Evolutionary conservation across 2,797 vertebrate species (phyloP).

Genomic region (Melanotaenia trifasciata): DNA sequence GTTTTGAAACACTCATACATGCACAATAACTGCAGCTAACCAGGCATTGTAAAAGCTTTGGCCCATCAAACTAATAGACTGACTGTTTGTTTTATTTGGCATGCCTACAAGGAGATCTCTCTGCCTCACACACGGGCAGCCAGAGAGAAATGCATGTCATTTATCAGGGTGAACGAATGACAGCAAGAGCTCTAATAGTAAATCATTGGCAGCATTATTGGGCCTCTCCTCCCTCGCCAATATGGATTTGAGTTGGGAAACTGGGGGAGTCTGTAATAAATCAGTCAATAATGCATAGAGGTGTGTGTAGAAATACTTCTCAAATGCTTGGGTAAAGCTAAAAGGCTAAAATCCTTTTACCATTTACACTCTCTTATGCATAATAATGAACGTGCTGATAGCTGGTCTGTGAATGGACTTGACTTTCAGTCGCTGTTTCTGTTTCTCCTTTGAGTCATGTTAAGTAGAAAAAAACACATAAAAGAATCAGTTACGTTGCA

Average conservation of each 20-base stretch:
- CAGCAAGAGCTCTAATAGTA: constrained; percentile 71
- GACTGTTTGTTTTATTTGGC: constrained; percentile 57
- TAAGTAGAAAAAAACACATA: background rate
- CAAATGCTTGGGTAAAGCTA: constrained; percentile 7
- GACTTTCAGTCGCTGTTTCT: constrained; percentile 8
- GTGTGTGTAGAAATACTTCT: constrained; percentile 35
- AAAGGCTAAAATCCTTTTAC: constrained; percentile 20
- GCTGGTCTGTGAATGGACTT: constrained; percentile 20
- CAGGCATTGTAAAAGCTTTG: constrained; percentile 15
- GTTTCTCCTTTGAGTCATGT: background rate
- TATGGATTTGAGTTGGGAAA: constrained; percentile 73
- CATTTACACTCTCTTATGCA: constrained; percentile 23
- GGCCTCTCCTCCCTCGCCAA: constrained; percentile 57
- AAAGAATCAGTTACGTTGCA: background rate
- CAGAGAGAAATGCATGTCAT: constrained; percentile 56
- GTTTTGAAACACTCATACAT: constrained; percentile 27
- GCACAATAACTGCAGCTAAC: constrained; percentile 20
- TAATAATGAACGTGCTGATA: constrained; percentile 41
- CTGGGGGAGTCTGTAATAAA: constrained; percentile 62
- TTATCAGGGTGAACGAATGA: constrained; percentile 71
- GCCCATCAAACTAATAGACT: constrained; percentile 38
- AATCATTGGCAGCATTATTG: constrained; percentile 77
- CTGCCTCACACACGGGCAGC: constrained; percentile 44
- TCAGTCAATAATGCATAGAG: constrained; percentile 62
- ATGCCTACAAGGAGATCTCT: constrained; percentile 32